Conservation (phyloP, 1,140 invertebrate genomes). For the Platyscapa corneri region DNA sequence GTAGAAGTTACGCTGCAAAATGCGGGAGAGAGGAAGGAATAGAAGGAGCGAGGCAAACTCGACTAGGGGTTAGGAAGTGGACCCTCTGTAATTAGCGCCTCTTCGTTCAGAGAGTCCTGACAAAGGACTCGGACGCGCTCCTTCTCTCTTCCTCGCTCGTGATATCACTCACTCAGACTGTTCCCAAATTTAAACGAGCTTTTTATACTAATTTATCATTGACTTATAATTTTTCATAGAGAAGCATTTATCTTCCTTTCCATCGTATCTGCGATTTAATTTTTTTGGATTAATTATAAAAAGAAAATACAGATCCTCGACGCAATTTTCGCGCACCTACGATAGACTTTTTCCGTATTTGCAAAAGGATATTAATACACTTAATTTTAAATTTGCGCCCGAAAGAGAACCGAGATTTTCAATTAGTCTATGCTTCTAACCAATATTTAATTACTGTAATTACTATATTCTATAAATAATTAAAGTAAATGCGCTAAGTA, state of each 20-base stretch:
- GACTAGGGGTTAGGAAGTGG: slow-evolving; percentile 45
- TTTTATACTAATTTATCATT: slow-evolving; percentile 31
- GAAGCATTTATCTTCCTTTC: neutral
- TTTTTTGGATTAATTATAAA: neutral
- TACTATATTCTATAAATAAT: slow-evolving; percentile 10
- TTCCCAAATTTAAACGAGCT: slow-evolving; percentile 18
- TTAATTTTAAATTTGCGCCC: neutral
- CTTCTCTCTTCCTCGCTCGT: neutral
- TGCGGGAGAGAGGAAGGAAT: neutral
- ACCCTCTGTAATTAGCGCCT: slow-evolving; percentile 56
- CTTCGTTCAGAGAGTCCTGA: slow-evolving; percentile 24
- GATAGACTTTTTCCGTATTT: neutral
- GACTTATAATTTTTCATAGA: neutral
- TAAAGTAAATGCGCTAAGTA: slow-evolving; percentile 15
- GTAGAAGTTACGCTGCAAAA: neutral
- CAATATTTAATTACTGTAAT: neutral
- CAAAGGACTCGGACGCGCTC: slow-evolving; percentile 35
- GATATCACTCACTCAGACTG: slow-evolving; percentile 4
- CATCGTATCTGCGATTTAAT: neutral
- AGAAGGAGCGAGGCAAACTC: slow-evolving; percentile 9
- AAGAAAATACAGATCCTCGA: neutral
- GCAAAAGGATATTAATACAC: neutral
- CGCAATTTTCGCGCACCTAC: neutral
- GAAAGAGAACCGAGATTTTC: neutral
- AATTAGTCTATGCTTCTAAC: neutral